Percentiles rank a stretch among this genome's conserved stretches.
These are phyloP conservation scores for Trypoxylon attenuatum DNA, from an alignment of 2,888 invertebrate species.

Conservation along the genomic window DNA sequence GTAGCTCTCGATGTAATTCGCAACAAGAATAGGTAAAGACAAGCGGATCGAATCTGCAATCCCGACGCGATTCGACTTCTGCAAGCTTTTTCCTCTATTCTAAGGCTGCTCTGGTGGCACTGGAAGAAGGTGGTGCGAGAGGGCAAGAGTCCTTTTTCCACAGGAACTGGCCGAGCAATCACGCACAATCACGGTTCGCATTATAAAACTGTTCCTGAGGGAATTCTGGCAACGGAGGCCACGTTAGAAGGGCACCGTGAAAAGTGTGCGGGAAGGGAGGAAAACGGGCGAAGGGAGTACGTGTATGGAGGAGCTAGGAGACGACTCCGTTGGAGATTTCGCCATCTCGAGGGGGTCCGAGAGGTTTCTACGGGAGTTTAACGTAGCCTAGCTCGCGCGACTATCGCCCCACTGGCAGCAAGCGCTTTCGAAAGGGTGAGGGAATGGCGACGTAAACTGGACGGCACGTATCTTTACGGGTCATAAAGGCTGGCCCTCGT, in stretches of 20 bases:
- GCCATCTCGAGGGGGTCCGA: slow-evolving; percentile 59
- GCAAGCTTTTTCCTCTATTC: neutral
- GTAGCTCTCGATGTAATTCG: too few species aligned
- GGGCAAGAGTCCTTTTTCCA: slow-evolving; percentile 25
- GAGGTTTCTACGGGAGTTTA: slow-evolving; percentile 55
- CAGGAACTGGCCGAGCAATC: slow-evolving; percentile 60
- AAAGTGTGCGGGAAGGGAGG: slow-evolving; percentile 19
- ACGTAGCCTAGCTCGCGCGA: slow-evolving; percentile 46
- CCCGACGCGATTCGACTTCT: neutral
- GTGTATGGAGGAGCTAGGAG: slow-evolving; percentile 33
- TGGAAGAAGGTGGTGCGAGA: neutral
- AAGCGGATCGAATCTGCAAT: too few species aligned
- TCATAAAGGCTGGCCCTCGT: slow-evolving; percentile 73
- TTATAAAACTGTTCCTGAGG: slow-evolving; percentile 67
- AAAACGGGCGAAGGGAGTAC: slow-evolving; percentile 4
- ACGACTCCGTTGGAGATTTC: slow-evolving; percentile 58
- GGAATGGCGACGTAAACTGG: slow-evolving; percentile 63
- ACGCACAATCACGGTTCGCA: slow-evolving; percentile 66
- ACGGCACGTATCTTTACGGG: slow-evolving; percentile 74
- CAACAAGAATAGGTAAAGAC: too few species aligned
- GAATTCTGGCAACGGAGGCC: slow-evolving; percentile 38
- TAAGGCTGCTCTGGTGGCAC: neutral
- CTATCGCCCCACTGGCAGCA: slow-evolving; percentile 31
- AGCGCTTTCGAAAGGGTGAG: slow-evolving; percentile 30
- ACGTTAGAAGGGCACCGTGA: slow-evolving; percentile 27